These are phyloP conservation scores for Lasiommata megera DNA, from an alignment of 2,888 invertebrate genomes.

Conservation along the genomic window DNA sequence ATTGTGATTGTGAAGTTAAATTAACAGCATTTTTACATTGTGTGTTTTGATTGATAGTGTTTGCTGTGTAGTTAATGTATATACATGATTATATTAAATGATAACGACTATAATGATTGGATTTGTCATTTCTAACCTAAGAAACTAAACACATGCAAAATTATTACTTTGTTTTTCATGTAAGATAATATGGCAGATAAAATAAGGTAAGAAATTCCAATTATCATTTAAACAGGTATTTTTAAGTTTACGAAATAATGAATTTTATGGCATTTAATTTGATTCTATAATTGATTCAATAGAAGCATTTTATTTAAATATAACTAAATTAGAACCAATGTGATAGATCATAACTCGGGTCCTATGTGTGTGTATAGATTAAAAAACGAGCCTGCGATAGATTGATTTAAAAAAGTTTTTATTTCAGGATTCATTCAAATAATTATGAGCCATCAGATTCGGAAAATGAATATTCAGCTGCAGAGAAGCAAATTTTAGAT, in stretches of 20 bases:
- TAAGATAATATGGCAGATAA: conserved; percentile 55
- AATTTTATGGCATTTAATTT: too few relatives aligned
- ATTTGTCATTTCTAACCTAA: background rate
- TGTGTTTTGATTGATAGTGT: too few relatives aligned
- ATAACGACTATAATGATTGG: too few relatives aligned
- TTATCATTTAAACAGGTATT: background rate
- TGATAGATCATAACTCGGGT: too few relatives aligned
- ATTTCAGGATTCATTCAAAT: conserved; percentile 68
- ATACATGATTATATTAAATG: too few relatives aligned
- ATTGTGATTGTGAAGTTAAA: too few relatives aligned
- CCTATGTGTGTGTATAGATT: too few relatives aligned
- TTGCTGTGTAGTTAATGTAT: too few relatives aligned
- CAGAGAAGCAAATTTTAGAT: conserved; percentile 83
- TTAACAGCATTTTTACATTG: too few relatives aligned
- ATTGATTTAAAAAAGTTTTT: conserved; percentile 19
- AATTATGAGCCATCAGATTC: conserved; percentile 86
- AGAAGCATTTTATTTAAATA: too few relatives aligned
- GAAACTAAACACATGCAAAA: background rate
- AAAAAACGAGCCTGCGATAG: background rate
- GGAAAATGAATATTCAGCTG: conserved; percentile 86
- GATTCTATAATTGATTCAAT: too few relatives aligned
- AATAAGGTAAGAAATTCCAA: conserved; percentile 53
- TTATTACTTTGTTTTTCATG: background rate
- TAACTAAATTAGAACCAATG: too few relatives aligned
- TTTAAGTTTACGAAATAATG: background rate